Evolutionary conservation across 2,888 invertebrate genomes (phyloP).

Genomic region (Entomobrya multifasciata): DNA sequence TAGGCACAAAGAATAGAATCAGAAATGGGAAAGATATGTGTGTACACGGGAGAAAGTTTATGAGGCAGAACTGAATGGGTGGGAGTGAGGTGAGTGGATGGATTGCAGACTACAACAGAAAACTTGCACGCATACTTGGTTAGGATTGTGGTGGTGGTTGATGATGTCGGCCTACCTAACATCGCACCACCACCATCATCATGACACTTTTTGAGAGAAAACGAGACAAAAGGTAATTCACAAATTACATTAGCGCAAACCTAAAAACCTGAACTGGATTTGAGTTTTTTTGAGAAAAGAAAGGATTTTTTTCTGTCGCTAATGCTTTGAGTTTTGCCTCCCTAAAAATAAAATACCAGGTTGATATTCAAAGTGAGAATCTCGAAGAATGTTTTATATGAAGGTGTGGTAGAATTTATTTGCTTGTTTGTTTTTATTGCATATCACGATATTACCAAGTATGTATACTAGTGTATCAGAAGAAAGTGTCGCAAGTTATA

Average conservation of each 20-base stretch:
- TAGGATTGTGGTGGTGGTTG: background rate
- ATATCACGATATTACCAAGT: background rate
- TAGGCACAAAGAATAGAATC: too few relatives aligned
- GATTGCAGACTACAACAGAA: too few relatives aligned
- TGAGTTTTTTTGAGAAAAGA: background rate
- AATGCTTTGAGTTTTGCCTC: too few relatives aligned
- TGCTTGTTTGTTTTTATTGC: constrained; percentile 45
- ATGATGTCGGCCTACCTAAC: background rate
- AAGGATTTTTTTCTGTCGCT: constrained; percentile 17
- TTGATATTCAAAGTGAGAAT: background rate
- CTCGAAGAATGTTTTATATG: background rate
- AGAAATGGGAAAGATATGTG: too few relatives aligned
- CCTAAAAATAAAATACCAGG: too few relatives aligned
- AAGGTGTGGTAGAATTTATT: constrained; percentile 6
- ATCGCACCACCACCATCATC: constrained; percentile 25
- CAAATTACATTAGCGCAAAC: constrained; percentile 59
- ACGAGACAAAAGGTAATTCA: constrained; percentile 57
- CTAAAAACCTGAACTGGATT: constrained; percentile 18
- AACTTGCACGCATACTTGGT: background rate
- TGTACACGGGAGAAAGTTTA: constrained; percentile 19
- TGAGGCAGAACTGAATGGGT: constrained; percentile 28
- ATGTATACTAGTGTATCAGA: background rate
- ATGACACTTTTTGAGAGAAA: constrained; percentile 12
- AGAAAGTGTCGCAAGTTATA: constrained; percentile 17
- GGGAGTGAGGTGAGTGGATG: background rate